Conservation (phyloP, 1,140 invertebrate species). For the Lasioglossum albipes region DNA sequence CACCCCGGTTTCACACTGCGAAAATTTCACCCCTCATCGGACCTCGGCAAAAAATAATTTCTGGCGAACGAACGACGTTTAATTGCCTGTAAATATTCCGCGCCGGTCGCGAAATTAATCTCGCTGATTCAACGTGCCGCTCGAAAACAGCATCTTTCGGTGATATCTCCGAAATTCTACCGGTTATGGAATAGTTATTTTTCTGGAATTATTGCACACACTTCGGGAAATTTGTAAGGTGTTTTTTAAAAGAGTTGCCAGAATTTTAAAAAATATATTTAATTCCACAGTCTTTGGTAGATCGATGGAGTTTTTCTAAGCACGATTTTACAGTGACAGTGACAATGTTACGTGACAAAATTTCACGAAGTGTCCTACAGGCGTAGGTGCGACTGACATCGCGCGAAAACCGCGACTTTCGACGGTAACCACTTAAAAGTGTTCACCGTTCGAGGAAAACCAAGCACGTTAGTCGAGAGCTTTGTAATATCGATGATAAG, state of each 20-base stretch:
- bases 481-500: constrained; percentile 77
- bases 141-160: too few relatives aligned
- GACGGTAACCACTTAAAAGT: constrained; percentile 31
- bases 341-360: too few relatives aligned
- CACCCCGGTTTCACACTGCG: not conserved
- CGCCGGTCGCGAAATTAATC: not conserved
- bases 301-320: too few relatives aligned
- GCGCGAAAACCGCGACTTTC: not conserved
- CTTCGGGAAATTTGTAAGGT: too few relatives aligned
- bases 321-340: too few relatives aligned
- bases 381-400: not conserved
- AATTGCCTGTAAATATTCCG: not conserved
- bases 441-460: constrained; percentile 42
- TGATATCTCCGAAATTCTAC: too few relatives aligned
- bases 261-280: too few relatives aligned
- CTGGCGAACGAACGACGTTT: not conserved
- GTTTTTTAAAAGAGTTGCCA: too few relatives aligned
- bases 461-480: constrained; percentile 56
- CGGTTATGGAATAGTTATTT: too few relatives aligned
- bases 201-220: too few relatives aligned
- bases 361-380: not conserved
- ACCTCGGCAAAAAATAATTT: not conserved
- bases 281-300: too few relatives aligned
- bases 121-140: too few relatives aligned
- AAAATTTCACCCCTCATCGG: not conserved